Percentiles rank a stretch among this genome's conserved stretches.
These are phyloP conservation scores for Nothura maculosa DNA, from an alignment of 2,797 vertebrate species.

Conservation along the genomic window DNA sequence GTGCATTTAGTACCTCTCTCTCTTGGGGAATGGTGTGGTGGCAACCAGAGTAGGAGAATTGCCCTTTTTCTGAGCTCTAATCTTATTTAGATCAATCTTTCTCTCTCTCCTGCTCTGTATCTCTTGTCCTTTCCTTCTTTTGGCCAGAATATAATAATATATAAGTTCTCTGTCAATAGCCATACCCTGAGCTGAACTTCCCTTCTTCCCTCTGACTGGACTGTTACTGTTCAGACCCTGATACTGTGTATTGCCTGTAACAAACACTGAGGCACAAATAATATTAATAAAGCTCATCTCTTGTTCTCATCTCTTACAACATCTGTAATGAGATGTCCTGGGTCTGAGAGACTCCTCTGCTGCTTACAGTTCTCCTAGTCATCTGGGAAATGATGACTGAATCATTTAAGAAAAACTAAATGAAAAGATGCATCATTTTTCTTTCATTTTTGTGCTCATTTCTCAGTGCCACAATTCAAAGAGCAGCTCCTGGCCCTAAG, in stretches of 20 bases:
- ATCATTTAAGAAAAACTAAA: slow-evolving; percentile 37
- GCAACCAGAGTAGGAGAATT: neutral
- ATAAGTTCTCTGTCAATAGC: neutral
- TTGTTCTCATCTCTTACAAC: neutral
- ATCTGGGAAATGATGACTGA: slow-evolving; percentile 11
- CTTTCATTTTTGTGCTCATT: slow-evolving; percentile 22
- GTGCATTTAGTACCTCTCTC: neutral
- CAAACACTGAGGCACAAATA: slow-evolving; percentile 6
- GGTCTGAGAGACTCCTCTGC: slow-evolving; percentile 3
- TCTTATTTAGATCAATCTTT: neutral
- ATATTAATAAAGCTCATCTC: neutral
- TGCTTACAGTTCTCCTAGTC: neutral
- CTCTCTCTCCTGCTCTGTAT: neutral
- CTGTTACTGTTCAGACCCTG: neutral
- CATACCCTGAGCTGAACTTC: neutral
- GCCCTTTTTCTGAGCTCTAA: neutral
- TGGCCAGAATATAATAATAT: neutral
- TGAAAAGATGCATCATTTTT: slow-evolving; percentile 9
- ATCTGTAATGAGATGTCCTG: neutral
- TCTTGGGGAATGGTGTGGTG: fast-evolving
- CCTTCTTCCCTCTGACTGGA: neutral
- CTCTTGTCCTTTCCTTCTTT: neutral
- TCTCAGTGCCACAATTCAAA: slow-evolving; percentile 41
- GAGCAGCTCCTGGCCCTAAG: slow-evolving; percentile 39
- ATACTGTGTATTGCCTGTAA: neutral